phyloP scores from a whole-genome alignment of 2,888 invertebrate species.

The Willowsia nigromaculata region DNA sequence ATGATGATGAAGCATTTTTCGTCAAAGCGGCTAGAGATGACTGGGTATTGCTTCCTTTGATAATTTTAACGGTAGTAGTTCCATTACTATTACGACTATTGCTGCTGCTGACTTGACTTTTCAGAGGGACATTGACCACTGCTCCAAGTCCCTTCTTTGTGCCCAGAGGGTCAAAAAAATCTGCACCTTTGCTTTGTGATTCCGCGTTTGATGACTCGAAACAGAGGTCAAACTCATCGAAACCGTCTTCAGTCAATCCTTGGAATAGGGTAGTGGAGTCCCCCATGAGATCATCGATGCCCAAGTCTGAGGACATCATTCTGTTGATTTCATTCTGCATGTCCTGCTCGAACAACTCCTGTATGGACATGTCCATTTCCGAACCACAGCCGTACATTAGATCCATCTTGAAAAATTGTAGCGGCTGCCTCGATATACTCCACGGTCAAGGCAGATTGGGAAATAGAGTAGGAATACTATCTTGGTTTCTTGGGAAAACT shows the following conservation, averaged over 20 bases:
- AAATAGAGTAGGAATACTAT: background rate
- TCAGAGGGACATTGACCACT: slow-evolving; percentile 62
- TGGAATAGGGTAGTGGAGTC: slow-evolving; percentile 60
- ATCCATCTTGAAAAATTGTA: slow-evolving; percentile 70
- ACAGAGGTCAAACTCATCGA: slow-evolving; percentile 72
- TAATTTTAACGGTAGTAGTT: slow-evolving; percentile 60
- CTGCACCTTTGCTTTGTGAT: slow-evolving; percentile 54
- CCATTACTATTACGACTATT: slow-evolving; percentile 49
- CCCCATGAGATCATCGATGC: slow-evolving; percentile 68
- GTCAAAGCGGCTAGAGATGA: slow-evolving; percentile 44
- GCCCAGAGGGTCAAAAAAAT: slow-evolving; percentile 46
- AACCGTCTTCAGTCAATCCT: slow-evolving; percentile 70
- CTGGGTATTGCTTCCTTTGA: slow-evolving; percentile 69
- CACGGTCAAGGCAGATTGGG: background rate
- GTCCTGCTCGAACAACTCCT: slow-evolving; percentile 94
- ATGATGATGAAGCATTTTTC: slow-evolving; percentile 42
- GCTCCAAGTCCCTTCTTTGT: slow-evolving; percentile 60
- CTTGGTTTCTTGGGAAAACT: background rate
- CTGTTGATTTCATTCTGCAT: slow-evolving; percentile 88
- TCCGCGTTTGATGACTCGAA: slow-evolving; percentile 66
- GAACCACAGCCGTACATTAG: slow-evolving; percentile 77
- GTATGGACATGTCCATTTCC: slow-evolving; percentile 83
- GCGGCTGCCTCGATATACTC: background rate
- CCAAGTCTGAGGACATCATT: slow-evolving; percentile 65
- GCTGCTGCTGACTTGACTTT: slow-evolving; percentile 65